Percentiles rank a stretch among this genome's conserved stretches.
Conservation (phyloP, 2,797 vertebrate species). For the Crocodylus rhombifer region DNA sequence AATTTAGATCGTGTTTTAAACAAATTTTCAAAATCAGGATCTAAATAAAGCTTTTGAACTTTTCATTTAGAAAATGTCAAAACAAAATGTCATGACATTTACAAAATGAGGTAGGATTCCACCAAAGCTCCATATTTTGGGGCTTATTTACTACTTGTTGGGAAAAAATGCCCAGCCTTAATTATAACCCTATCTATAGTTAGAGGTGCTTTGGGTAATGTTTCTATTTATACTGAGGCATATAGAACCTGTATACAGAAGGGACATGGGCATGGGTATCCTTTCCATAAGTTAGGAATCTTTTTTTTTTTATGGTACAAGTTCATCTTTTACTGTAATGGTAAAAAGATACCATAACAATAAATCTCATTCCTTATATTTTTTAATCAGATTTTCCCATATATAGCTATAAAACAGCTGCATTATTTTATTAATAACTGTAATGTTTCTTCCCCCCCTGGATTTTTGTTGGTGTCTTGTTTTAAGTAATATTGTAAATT, state of each 20-base stretch:
- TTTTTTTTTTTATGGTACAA: background rate
- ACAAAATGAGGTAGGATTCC: too few relatives aligned
- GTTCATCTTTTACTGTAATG: background rate
- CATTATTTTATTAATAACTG: background rate
- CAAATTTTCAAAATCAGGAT: too few relatives aligned
- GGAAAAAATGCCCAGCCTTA: too few relatives aligned
- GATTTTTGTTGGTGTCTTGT: background rate
- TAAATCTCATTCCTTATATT: background rate
- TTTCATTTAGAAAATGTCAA: too few relatives aligned
- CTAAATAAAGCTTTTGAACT: too few relatives aligned
- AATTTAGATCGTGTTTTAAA: too few relatives aligned
- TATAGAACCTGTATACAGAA: background rate
- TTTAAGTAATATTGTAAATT: background rate
- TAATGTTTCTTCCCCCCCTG: background rate
- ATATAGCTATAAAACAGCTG: background rate
- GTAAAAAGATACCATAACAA: background rate
- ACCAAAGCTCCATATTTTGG: too few relatives aligned
- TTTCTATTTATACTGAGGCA: background rate
- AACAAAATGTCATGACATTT: too few relatives aligned
- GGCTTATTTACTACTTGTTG: too few relatives aligned
- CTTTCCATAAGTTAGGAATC: background rate
- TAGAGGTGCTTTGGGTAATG: background rate
- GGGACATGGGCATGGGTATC: background rate
- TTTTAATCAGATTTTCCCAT: too few relatives aligned
- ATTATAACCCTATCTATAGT: background rate